Base-by-base conservation (phyloP, 2,113 vertebrate genomes). In the Lathamus discolor region DNA sequence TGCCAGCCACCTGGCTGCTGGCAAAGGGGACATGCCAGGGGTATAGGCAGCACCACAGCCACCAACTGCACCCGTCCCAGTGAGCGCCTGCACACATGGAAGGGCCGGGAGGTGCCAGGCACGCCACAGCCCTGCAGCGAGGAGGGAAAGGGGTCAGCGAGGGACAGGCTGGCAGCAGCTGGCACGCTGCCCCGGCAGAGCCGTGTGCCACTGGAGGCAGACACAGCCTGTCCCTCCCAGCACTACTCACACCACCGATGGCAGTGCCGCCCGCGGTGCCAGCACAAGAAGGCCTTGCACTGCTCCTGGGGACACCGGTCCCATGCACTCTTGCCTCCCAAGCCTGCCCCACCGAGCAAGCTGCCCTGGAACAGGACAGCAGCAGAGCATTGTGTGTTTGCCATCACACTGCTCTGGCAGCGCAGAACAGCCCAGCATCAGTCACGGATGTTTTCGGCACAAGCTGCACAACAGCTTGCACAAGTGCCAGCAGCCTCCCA, bases 171-270 rank as follows among this genome's bases (percentile, higher is more conserved):
- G 73, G 52, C 49, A 63, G 77, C 2, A 3, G 77, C n/a, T 35
- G 85, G 37, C 14, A 46, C 0, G 1, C 37, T 10, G 57, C 11
- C 33, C 63, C 3, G 1, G 63, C 43, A 46, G 8, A 70, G 63
- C 77, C 0, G 2, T 9, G 41, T 28, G 17, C 78, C 13, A 25
- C 3, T 1, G 49, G 43, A 83, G 31, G 23, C 2, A 3, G 46
- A 54, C 1, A 0, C 52, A 63, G 37, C 33, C 63, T 0, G 0
- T 43, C 39, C 63, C 51, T 43, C 69, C 44, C 33, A 25, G 44
- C 64, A 20, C 33, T 7, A 25, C 63, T 55, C 6, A 2, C 28
- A 7, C 0, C 0, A n/a, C n/a, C 2, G 3, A 70, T 6, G n/a
- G 44, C 77, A 78, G 57, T 15, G 57, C 54, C 8, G 3, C 25